These are phyloP conservation scores for Patella depressa DNA, from an alignment of 2,888 invertebrate species.

Conservation along the genomic window DNA sequence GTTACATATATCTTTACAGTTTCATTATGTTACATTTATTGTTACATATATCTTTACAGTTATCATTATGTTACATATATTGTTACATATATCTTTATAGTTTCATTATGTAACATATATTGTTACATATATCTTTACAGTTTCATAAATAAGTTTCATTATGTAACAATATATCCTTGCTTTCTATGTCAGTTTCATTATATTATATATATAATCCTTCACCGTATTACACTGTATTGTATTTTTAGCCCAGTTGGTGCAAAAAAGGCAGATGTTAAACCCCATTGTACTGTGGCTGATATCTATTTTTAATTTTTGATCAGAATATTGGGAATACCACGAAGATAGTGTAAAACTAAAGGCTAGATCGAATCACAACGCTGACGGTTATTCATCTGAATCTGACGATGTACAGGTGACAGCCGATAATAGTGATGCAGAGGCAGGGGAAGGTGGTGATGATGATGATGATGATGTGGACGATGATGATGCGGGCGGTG, in stretches of 20 bases:
- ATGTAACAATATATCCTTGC: too few relatives aligned
- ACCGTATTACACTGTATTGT: too few relatives aligned
- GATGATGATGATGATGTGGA: conserved; percentile 46
- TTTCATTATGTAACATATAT: too few relatives aligned
- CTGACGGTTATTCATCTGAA: conserved; percentile 72
- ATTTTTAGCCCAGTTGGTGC: background rate
- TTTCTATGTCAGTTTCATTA: too few relatives aligned
- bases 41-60: too few relatives aligned
- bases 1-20: too few relatives aligned
- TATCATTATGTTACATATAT: too few relatives aligned
- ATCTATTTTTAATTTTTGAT: conserved; percentile 17
- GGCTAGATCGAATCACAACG: conserved; percentile 74
- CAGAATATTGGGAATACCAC: conserved; percentile 78
- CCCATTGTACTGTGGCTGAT: background rate
- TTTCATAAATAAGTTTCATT: too few relatives aligned
- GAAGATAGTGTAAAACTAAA: conserved; percentile 75
- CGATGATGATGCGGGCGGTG: conserved; percentile 49
- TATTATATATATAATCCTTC: too few relatives aligned
- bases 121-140: too few relatives aligned
- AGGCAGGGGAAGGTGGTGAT: conserved; percentile 50
- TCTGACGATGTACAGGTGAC: conserved; percentile 64
- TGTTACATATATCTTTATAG: too few relatives aligned
- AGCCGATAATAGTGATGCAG: conserved; percentile 41
- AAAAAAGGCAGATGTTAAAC: background rate
- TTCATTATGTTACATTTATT: too few relatives aligned